Conservation (phyloP, 2,888 invertebrate genomes). For the Nymphalis urticae region DNA sequence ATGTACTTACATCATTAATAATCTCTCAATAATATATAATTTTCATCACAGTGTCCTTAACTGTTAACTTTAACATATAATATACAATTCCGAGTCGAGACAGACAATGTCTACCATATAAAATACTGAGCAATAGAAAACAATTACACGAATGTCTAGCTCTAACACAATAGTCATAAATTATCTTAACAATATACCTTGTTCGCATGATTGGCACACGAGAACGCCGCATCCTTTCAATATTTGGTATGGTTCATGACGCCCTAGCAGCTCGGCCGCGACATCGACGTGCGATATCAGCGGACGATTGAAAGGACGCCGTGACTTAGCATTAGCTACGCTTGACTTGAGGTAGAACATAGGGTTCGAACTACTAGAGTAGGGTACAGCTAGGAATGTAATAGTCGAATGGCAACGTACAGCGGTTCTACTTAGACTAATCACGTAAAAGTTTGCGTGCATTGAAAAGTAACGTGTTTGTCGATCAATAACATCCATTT, state of each 20-base stretch:
- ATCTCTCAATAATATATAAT: constrained; percentile 82
- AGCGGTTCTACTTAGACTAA: constrained; percentile 70
- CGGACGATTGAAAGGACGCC: constrained; percentile 59
- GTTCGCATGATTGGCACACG: constrained; percentile 77
- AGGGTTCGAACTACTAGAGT: constrained; percentile 72
- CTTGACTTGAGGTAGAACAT: constrained; percentile 79
- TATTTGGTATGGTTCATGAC: constrained; percentile 66
- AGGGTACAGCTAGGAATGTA: constrained; percentile 78
- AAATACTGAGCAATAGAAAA: constrained; percentile 81
- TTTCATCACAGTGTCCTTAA: constrained; percentile 81
- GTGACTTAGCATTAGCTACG: constrained; percentile 68
- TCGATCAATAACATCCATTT: constrained; percentile 52
- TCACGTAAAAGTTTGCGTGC: constrained; percentile 59
- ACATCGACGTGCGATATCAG: constrained; percentile 16
- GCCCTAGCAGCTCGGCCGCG: constrained; percentile 16
- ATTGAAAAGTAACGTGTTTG: constrained; percentile 53
- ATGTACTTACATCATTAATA: constrained; percentile 80
- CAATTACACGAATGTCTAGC: constrained; percentile 71
- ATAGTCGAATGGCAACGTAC: constrained; percentile 74
- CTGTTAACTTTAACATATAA: constrained; percentile 79
- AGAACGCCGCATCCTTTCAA: constrained; percentile 66
- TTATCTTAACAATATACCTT: constrained; percentile 78
- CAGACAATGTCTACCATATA: constrained; percentile 67
- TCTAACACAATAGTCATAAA: constrained; percentile 70
- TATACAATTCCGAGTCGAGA: constrained; percentile 77